Percentiles rank a stretch among this genome's conserved stretches.
Conservation (phyloP, 1,140 invertebrate species). For the Drosophila saltans region DNA sequence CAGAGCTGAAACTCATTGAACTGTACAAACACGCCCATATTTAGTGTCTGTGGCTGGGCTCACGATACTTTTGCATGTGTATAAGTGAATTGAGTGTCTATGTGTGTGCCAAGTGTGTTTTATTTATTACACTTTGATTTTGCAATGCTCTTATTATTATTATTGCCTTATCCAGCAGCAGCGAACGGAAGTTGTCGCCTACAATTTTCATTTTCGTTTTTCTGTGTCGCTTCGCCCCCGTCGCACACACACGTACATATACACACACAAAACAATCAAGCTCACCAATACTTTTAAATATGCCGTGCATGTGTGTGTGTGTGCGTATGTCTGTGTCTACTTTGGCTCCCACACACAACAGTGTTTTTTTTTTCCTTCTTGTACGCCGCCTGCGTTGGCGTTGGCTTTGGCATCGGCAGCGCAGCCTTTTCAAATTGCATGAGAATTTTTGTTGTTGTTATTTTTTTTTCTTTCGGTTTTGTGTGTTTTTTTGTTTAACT, state of each 20-base stretch:
- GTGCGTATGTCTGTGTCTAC: constrained; percentile 20
- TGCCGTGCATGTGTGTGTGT: constrained; percentile 27
- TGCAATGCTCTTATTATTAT: constrained; percentile 69
- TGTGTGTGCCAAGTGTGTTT: constrained; percentile 38
- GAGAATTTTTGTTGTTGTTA: constrained; percentile 61
- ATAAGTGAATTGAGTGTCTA: constrained; percentile 5
- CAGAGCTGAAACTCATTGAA: constrained; percentile 54
- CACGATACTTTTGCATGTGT: neutral
- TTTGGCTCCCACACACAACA: constrained; percentile 53
- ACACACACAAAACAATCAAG: constrained; percentile 22
- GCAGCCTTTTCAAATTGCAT: constrained; percentile 68
- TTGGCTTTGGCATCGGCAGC: constrained; percentile 42
- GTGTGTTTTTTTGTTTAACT: constrained; percentile 53
- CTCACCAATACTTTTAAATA: constrained; percentile 36
- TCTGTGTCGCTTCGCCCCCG: constrained; percentile 53
- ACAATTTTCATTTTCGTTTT: constrained; percentile 74
- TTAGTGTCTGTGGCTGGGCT: constrained; percentile 47
- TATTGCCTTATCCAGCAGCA: constrained; percentile 71
- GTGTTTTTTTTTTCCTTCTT: constrained; percentile 12
- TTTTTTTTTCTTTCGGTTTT: constrained; percentile 29
- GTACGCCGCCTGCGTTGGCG: constrained; percentile 34
- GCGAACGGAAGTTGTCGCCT: constrained; percentile 75
- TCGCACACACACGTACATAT: constrained; percentile 29
- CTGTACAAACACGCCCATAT: constrained; percentile 79
- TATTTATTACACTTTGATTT: constrained; percentile 73